Percentiles rank a stretch among this genome's conserved stretches.
Conservation (phyloP, 2,888 invertebrate genomes). For the Orthosia gothica region DNA sequence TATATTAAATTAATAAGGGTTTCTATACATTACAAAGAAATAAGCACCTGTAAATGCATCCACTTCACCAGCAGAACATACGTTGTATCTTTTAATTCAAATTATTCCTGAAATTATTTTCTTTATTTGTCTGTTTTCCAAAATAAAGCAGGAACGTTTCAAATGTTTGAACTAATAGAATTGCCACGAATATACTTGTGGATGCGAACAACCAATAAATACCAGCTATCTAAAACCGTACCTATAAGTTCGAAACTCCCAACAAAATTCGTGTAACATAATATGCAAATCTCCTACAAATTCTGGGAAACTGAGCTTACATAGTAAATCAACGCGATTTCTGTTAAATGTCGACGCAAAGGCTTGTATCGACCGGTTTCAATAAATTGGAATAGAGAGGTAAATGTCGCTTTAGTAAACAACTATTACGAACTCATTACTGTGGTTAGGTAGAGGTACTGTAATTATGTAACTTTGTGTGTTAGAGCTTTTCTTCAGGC, state of each 20-base stretch:
- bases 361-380: conserved; percentile 65
- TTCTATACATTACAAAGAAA: too few relatives aligned
- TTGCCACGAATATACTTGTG: not conserved
- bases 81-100: too few relatives aligned
- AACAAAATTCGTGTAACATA: conserved; percentile 69
- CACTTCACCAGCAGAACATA: too few relatives aligned
- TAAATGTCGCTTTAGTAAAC: conserved; percentile 68
- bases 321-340: conserved; percentile 72
- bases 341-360: conserved; percentile 56
- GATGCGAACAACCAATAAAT: conserved; percentile 3
- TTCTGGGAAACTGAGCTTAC: conserved; percentile 71
- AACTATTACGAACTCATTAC: conserved; percentile 66
- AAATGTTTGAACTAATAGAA: not conserved
- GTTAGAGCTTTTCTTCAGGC: not conserved
- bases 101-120: too few relatives aligned
- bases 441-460: conserved; percentile 44
- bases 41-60: too few relatives aligned
- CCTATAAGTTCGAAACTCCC: conserved; percentile 45
- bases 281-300: conserved; percentile 72
- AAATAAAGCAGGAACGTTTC: not conserved
- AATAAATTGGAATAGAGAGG: conserved; percentile 71
- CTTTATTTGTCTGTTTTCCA: not conserved
- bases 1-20: too few relatives aligned
- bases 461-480: conserved; percentile 11
- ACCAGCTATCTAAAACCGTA: conserved; percentile 1